A percentile compares a stretch with the other conserved stretches of the same genome.
Evolutionary conservation across 2,888 invertebrate species (phyloP).

Genomic region (Syrista parreyssii): DNA sequence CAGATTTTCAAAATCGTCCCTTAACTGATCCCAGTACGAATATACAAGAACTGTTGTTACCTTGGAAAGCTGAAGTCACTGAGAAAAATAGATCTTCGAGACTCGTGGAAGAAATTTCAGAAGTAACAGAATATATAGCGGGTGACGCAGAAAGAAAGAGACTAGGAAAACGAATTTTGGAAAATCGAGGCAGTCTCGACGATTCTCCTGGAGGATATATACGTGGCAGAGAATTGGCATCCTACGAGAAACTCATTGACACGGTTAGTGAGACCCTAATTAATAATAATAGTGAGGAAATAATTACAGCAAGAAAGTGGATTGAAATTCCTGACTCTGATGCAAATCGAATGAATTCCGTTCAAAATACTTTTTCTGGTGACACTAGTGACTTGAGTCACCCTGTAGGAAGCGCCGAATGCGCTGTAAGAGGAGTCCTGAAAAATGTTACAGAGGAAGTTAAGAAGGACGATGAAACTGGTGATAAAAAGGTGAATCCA

Average conservation of each 20-base stretch:
- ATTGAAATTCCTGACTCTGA: background rate
- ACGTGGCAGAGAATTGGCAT: constrained; percentile 14
- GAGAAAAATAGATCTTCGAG: constrained; percentile 6
- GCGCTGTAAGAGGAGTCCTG: background rate
- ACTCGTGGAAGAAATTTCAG: constrained; percentile 38
- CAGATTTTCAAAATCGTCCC: background rate
- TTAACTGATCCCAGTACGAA: constrained; percentile 9
- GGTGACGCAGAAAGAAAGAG: constrained; percentile 28
- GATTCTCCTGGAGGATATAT: constrained; percentile 22
- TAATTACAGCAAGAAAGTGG: background rate
- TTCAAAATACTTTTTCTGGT: background rate
- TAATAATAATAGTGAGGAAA: background rate
- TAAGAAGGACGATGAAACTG: background rate
- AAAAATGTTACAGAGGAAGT: background rate
- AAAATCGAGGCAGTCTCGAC: constrained; percentile 19
- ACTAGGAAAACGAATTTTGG: constrained; percentile 26
- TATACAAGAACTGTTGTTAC: constrained; percentile 35
- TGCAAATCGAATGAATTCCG: background rate
- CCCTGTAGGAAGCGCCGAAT: background rate
- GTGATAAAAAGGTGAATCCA: background rate
- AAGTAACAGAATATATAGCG: constrained; percentile 13
- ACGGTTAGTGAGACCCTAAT: background rate
- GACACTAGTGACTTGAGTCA: background rate
- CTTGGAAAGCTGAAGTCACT: constrained; percentile 39
- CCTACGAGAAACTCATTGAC: constrained; percentile 18